Base-by-base conservation (phyloP, 2,113 vertebrate genomes). In the Saguinus imperator region DNA sequence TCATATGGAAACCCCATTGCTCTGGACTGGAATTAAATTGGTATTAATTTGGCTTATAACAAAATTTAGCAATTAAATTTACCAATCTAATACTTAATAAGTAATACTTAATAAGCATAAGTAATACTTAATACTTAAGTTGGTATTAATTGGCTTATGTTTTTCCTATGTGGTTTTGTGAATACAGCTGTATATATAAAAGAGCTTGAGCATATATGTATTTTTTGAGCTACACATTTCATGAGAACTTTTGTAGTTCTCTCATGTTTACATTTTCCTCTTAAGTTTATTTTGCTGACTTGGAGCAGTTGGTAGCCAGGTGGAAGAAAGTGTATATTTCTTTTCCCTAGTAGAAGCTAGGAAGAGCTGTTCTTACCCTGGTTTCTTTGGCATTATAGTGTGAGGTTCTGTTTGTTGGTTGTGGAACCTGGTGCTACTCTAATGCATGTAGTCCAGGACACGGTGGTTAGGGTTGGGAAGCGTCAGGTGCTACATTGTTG, bases 111-210 rank as follows among this genome's bases (percentile, higher is more conserved):
- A 57, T 57, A 57, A 57, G 57, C 8, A 58, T 58, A 58, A 23
- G 57, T 58, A 58, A 58, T 23, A 58, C 55, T 57, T 61, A 61
- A 61, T 27, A 61, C 61, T 64, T 17, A 37, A 52, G 70, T 81
- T 27, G 32, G 1, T n/a, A 32, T 85, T 86, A 37, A 29, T 29
- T 14, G 32, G 8, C 57, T 50, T 84, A 29, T 27, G 85, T 45
- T 95, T 94, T 92, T 87, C 86, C 48, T 68, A 12, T 45, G 48
- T 55, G 40, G 37, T 52, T 96, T 86, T 87, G 40, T 86, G 68
- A 55, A 52, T 23, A 58, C 57, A 58, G 9, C 57, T 58, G 16
- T 81, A 52, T 9, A 40, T 45, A 16, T 77, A 12, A 77, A 94
- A 57, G 40, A 57, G 55, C 37, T 45, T 13, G 32, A 43, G 43